These are phyloP conservation scores for Gymnorhina tibicen DNA, from an alignment of 2,113 vertebrate species.

Conservation along the genomic window DNA sequence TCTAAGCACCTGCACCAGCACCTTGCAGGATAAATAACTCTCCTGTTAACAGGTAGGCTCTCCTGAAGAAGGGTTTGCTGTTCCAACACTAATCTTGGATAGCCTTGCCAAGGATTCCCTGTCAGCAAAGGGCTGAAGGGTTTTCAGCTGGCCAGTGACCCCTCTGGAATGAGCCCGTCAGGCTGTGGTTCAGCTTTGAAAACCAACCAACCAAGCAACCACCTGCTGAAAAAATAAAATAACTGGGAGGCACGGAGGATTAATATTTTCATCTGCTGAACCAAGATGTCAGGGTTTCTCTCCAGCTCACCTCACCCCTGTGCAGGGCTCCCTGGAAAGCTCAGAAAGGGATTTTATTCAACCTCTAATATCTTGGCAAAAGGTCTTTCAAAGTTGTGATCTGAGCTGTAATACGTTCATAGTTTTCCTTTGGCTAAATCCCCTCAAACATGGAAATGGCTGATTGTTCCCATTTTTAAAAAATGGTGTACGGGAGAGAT, in stretches of 20 bases:
- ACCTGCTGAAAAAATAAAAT: neutral
- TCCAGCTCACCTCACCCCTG: neutral
- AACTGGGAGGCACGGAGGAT: too few relatives aligned
- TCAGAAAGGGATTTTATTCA: neutral
- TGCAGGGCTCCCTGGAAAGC: neutral
- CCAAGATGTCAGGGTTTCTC: neutral
- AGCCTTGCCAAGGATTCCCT: neutral
- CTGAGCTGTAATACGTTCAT: neutral
- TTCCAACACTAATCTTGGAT: neutral
- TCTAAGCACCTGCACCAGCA: neutral
- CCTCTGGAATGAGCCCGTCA: neutral
- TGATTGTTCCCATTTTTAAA: neutral
- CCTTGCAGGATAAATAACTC: neutral
- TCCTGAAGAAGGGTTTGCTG: neutral
- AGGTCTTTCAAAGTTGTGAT: conserved; percentile 11
- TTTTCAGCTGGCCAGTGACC: neutral
- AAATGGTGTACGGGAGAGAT: neutral
- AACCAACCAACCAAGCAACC: neutral
- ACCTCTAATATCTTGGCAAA: neutral
- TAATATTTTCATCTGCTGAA: neutral
- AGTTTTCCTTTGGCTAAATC: neutral
- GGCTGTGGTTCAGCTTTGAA: neutral
- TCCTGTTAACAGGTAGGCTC: neutral
- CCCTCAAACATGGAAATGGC: neutral
- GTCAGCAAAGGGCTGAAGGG: neutral